Evolutionary conservation across 2,888 invertebrate species (phyloP).

Genomic region (Drosophila borealis): DNA sequence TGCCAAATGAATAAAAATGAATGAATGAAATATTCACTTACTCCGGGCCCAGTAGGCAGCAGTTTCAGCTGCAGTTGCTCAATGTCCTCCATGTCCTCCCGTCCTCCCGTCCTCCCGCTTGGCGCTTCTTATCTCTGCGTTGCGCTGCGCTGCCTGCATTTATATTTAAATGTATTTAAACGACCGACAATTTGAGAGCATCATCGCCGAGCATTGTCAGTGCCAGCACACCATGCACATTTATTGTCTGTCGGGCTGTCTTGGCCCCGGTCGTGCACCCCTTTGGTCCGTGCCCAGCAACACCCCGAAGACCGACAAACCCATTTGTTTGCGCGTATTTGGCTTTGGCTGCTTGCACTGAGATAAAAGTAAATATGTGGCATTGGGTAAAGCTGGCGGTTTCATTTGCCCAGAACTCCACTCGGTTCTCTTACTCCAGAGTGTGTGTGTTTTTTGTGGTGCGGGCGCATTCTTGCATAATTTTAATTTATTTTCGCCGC

Average conservation of each 20-base stretch:
- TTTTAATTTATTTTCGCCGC: constrained; percentile 70
- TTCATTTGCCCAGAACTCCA: constrained; percentile 50
- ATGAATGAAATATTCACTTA: constrained; percentile 76
- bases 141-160: constrained; percentile 57
- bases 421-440: constrained; percentile 21
- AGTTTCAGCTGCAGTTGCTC: constrained; percentile 30
- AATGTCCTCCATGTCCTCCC: constrained; percentile 25
- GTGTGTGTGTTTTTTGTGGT: constrained; percentile 21
- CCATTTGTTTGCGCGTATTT: constrained; percentile 75
- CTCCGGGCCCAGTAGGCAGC: constrained; percentile 19
- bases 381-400: constrained; percentile 66
- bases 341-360: constrained; percentile 68
- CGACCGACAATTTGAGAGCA: constrained; percentile 79
- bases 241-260: constrained; percentile 61
- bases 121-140: constrained; percentile 37
- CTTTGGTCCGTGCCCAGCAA: constrained; percentile 6
- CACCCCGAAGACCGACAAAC: constrained; percentile 43
- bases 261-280: constrained; percentile 32
- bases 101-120: constrained; percentile 14
- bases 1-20: constrained; percentile 67
- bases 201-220: constrained; percentile 66
- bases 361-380: constrained; percentile 81
- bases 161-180: constrained; percentile 80
- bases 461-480: constrained; percentile 61
- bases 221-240: constrained; percentile 56